Percentiles rank a stretch among this genome's conserved stretches.
Evolutionary conservation across 2,888 invertebrate genomes (phyloP).

Genomic region (Agonopterix alstromeriana): DNA sequence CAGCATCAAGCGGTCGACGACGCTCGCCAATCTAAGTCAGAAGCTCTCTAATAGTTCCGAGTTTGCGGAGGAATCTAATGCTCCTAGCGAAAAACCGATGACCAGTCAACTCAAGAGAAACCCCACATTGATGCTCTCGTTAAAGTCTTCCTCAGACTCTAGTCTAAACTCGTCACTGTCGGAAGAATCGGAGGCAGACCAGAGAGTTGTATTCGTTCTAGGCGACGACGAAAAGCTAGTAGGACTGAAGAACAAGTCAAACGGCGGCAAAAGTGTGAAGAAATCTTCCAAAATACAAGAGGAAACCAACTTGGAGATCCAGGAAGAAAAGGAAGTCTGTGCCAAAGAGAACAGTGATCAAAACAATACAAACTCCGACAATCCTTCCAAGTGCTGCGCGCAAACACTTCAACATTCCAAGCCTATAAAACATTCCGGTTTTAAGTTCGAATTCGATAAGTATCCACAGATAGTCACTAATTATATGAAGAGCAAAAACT

Average conservation of each 20-base stretch:
- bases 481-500: constrained; percentile 85
- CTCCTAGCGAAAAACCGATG: constrained; percentile 29
- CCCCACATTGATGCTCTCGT: constrained; percentile 44
- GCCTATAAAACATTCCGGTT: constrained; percentile 81
- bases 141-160: constrained; percentile 48
- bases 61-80: constrained; percentile 23
- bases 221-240: constrained; percentile 83
- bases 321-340: constrained; percentile 22
- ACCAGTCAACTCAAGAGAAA: constrained; percentile 39
- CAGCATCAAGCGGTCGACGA: constrained; percentile 48
- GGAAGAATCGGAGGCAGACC: constrained; percentile 41
- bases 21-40: constrained; percentile 47
- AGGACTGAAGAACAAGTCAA: constrained; percentile 77
- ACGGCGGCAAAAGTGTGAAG: constrained; percentile 56
- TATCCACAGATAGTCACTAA: constrained; percentile 85
- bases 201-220: constrained; percentile 81
- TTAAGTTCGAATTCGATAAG: constrained; percentile 85
- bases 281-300: constrained; percentile 49
- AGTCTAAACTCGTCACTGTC: constrained; percentile 50
- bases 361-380: constrained; percentile 33
- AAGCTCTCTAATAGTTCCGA: constrained; percentile 58
- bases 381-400: constrained; percentile 63
- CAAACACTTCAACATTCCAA: constrained; percentile 76
- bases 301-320: constrained; percentile 30
- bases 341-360: constrained; percentile 33